Evolutionary conservation across 2,113 vertebrate genomes (phyloP), one percentile per base, ranked within the genome.

Genomic region (Glaucomys volans): DNA sequence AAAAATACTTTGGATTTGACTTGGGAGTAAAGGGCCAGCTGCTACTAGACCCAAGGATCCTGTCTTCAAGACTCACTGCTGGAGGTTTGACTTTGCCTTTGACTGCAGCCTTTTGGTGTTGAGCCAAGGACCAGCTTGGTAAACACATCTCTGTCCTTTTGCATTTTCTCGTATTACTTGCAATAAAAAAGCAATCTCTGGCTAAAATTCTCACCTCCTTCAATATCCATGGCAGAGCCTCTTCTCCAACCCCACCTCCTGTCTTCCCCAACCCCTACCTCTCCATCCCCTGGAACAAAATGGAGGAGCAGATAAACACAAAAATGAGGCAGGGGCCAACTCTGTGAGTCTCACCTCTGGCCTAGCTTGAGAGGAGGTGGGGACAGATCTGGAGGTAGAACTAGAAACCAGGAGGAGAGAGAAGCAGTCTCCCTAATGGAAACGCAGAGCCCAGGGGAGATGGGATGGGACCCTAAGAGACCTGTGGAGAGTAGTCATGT

Each of bases 191-290:
- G 11, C 7, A 0, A 5, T 13, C 47, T 67, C 86, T 57, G 37
- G 66, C 32, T 94, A 42, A 54, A 69, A 66, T n/a, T 62, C 72
- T 44, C 47, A 5, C 22, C 17, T 64, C 37, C 8, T 52, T 10
- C 64, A 40, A 8, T 30, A 64, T 13, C n/a, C 37, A 54, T 3
- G 18, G 28, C 24, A 71, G 30, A 90, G 28, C 14, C 35, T 2
- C 20, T 28, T 82, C 14, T 32, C 32, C 14, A 50, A 1, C 26
- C 7, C 11, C 1, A 13, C 5, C 35, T 28, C 47, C 32, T 35
- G 2, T 42, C 18, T 8, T 40, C n/a, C 44, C 20, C 30, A 11
- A 0, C 0, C 22, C 20, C 5, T 24, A 54, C 72, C 24, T 24
- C 59, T 28, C 40, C 17, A 26, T 4, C 35, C 24, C 24, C 2